phyloP scores from a whole-genome alignment of 2,888 invertebrate genomes.

The Desoria tigrina region DNA sequence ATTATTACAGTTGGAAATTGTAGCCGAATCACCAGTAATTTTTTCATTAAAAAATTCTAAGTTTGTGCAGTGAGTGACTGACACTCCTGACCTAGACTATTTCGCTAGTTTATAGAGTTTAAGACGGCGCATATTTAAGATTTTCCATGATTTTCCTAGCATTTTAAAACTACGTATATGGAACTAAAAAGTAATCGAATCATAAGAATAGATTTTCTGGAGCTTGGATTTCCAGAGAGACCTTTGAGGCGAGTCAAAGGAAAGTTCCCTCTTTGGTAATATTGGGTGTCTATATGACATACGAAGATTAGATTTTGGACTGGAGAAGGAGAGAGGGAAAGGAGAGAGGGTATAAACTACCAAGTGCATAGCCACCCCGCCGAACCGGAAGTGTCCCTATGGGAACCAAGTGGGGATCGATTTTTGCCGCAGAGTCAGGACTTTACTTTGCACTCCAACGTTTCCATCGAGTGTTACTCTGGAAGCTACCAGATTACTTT shows the following conservation, averaged over 20 bases:
- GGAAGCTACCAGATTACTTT: slow-evolving; percentile 15
- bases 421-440: slow-evolving; percentile 42
- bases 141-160: too few species aligned
- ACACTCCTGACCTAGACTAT: too few species aligned
- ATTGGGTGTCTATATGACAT: neutral
- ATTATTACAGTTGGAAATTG: slow-evolving; percentile 17
- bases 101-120: too few species aligned
- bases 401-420: slow-evolving; percentile 52
- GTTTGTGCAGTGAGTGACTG: too few species aligned
- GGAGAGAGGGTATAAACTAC: slow-evolving; percentile 8
- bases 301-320: slow-evolving; percentile 2
- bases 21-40: neutral
- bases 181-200: too few species aligned
- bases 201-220: too few species aligned
- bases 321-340: slow-evolving; percentile 15
- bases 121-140: too few species aligned
- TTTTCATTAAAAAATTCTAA: too few species aligned
- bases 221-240: too few species aligned
- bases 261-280: too few species aligned
- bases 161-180: too few species aligned
- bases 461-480: slow-evolving; percentile 18
- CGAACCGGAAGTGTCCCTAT: slow-evolving; percentile 54
- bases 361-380: slow-evolving; percentile 36
- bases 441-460: slow-evolving; percentile 41
- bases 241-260: too few species aligned